Evolutionary conservation across 2,113 vertebrate genomes (phyloP).

Genomic region (Clarias macrocephalus): DNA sequence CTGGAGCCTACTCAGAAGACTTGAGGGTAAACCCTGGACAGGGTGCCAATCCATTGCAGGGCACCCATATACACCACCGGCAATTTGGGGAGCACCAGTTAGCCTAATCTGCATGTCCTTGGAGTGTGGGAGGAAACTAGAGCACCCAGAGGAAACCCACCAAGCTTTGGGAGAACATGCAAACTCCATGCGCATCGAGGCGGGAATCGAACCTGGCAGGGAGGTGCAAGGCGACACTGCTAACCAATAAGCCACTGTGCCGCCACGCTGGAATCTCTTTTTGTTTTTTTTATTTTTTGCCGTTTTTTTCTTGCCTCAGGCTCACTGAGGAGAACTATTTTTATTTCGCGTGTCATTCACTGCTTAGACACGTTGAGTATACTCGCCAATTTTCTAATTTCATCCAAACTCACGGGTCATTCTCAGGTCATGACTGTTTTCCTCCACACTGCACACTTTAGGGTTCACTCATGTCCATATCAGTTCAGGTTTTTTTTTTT

Average conservation of each 20-base stretch:
- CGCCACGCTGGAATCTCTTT: background rate
- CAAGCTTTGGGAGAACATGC: too few species aligned
- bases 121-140: too few species aligned
- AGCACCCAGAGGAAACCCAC: too few species aligned
- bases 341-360: background rate
- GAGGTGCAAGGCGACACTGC: too few species aligned
- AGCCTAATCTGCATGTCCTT: too few species aligned
- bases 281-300: background rate
- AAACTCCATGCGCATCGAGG: too few species aligned
- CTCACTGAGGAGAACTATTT: background rate
- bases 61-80: too few species aligned
- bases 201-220: too few species aligned
- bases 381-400: background rate
- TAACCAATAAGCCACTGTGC: background rate
- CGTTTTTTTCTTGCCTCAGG: background rate
- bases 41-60: too few species aligned
- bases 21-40: too few species aligned
- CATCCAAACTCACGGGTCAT: background rate
- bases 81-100: too few species aligned
- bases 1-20: too few species aligned
- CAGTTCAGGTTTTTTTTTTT: background rate
- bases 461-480: background rate
- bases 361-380: background rate
- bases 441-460: background rate
- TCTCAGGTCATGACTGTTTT: background rate